These are phyloP conservation scores for Crotalus horridus DNA, from an alignment of 2,113 vertebrate genomes.

Conservation along the genomic window DNA sequence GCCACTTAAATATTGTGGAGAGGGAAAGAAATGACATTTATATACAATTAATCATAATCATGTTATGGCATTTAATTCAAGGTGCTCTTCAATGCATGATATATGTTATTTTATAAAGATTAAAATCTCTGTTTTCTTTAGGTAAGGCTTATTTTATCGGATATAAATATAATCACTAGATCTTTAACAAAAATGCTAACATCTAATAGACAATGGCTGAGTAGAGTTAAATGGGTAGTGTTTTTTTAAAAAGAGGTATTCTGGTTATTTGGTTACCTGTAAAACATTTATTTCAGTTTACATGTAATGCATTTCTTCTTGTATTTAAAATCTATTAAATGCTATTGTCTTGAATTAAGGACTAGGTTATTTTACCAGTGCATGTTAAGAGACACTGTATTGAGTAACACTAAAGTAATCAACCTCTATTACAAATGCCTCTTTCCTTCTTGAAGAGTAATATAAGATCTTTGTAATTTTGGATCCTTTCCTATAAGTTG, in stretches of 20 bases:
- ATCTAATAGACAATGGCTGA: constrained; percentile 65
- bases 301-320: constrained; percentile 54
- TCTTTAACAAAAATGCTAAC: constrained; percentile 75
- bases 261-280: constrained; percentile 49
- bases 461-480: constrained; percentile 50
- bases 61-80: constrained; percentile 36
- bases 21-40: constrained; percentile 2
- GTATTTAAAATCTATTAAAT: constrained; percentile 58
- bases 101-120: constrained; percentile 40
- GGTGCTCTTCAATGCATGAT: constrained; percentile 10
- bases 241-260: constrained; percentile 32
- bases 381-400: constrained; percentile 54
- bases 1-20: constrained; percentile 1
- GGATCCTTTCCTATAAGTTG: constrained; percentile 63
- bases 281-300: constrained; percentile 65
- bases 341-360: constrained; percentile 47
- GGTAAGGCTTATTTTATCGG: constrained; percentile 63
- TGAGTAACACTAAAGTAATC: constrained; percentile 54
- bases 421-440: constrained; percentile 36
- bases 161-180: constrained; percentile 68
- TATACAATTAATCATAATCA: constrained; percentile 24
- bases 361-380: constrained; percentile 50
- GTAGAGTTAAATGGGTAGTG: constrained; percentile 50
- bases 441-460: constrained; percentile 41
- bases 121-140: constrained; percentile 51